Conservation (phyloP, 2,888 invertebrate genomes). For the Ptychoptera albimana region DNA sequence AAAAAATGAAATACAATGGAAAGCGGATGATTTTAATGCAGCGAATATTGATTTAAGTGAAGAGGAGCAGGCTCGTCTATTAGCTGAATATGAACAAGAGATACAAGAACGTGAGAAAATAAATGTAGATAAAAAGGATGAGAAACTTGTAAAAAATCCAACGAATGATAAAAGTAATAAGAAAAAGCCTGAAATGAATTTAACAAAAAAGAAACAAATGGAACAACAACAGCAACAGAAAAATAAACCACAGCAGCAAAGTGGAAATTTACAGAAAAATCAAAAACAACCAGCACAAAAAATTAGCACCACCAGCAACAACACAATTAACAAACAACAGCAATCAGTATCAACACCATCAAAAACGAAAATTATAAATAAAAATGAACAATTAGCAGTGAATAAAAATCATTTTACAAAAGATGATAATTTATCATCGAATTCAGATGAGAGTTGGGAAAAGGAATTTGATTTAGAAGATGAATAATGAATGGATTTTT, state of each 20-base stretch:
- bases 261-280: constrained; percentile 1
- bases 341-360: constrained; percentile 1
- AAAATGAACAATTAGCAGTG: constrained; percentile 10
- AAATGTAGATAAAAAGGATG: constrained; percentile 1
- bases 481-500: no score
- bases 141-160: constrained; percentile 6
- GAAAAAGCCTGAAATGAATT: neutral
- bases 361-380: constrained; percentile 1
- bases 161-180: neutral
- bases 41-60: constrained; percentile 49
- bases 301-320: neutral
- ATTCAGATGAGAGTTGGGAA: constrained; percentile 43
- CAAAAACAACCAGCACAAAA: constrained; percentile 6
- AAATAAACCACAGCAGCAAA: constrained; percentile 3
- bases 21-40: constrained; percentile 43
- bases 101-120: constrained; percentile 20
- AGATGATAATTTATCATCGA: constrained; percentile 19
- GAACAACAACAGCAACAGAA: constrained; percentile 1
- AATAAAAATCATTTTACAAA: constrained; percentile 15
- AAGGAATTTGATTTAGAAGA: constrained; percentile 21
- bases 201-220: neutral
- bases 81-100: constrained; percentile 53
- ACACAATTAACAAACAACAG: constrained; percentile 5
- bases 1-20: constrained; percentile 32
- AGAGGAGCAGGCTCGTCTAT: constrained; percentile 48